Evolutionary conservation across 2,888 invertebrate genomes (phyloP), one percentile per base, ranked within the genome.

Genomic region (Stenchaetothrips biformis): DNA sequence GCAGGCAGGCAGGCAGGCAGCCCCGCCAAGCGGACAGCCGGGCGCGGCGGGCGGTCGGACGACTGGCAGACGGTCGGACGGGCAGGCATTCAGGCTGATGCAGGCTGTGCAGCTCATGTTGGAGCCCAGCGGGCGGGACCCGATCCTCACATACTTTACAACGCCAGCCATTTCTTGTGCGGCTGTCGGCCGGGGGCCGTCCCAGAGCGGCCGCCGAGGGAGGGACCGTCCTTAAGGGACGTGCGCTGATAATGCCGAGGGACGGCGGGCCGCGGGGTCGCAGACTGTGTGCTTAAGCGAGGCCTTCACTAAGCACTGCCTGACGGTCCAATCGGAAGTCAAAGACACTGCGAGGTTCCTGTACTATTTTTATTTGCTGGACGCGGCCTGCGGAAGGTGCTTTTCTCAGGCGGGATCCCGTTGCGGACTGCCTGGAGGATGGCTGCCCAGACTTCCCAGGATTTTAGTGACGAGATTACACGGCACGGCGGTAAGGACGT

Each of bases 21-120:
- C 80, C 81, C 81, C 82, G 82, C 82, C 84, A 82, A 83, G 83
- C 84, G 82, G 82, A 83, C 25, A 3, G 82, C 82, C 83, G 48
- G 47, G 79, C 49, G 16, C 53, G 53, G 67, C 21, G 25, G 67
- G 25, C 25, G 25, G 67, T 7, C 67, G 67, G 67, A 11, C 67
- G 37, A 37, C 37, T 4, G 37, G 37, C 25, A 25, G 67, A 74
- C 67, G 8, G 67, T 9, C 67, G 8, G 67, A 74, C 67, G 8
- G 67, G 25, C 67, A 21, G 25, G 11, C 67, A 2, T 21, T 0
- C 67, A 21, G 67, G n/a, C 53, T 53, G 53, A 16, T 53, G 53
- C 59, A 59, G 59, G 53, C 67, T n/a, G 21, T 67, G 67, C 67
- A 67, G 67, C 67, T 25, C 25, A 25, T 25, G 67, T 25, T 21